Percentiles rank a stretch among this genome's conserved stretches.
Conservation (phyloP, 64 coral and sea anemone species). For the Hydrozoanthus tunicans region DNA sequence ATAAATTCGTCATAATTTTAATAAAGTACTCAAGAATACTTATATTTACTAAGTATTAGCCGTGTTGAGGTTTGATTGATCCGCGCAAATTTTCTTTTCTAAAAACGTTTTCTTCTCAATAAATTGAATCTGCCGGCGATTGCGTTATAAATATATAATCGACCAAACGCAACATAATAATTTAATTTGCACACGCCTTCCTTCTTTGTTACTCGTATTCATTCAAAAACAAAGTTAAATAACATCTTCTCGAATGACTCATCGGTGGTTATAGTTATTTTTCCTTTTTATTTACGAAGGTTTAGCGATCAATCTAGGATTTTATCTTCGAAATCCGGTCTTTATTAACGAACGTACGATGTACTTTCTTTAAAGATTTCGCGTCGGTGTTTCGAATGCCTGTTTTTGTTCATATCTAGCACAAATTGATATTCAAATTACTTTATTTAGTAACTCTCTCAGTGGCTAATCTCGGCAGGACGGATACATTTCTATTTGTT, state of each 20-base stretch:
- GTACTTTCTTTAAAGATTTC: background rate
- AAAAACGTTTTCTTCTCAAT: background rate
- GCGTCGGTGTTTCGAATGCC: background rate
- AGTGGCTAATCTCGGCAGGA: background rate
- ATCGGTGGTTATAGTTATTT: background rate
- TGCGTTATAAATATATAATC: constrained; percentile 40
- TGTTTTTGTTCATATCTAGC: constrained; percentile 15
- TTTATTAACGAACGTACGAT: background rate
- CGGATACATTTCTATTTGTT: background rate
- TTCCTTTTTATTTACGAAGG: background rate
- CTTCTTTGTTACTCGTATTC: background rate
- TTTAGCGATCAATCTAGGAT: too few species aligned
- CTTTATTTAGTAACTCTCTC: constrained; percentile 23
- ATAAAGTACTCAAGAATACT: constrained; percentile 3
- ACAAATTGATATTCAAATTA: constrained; percentile 11
- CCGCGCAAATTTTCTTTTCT: constrained; percentile 13
- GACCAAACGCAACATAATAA: background rate
- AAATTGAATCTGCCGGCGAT: constrained; percentile 10
- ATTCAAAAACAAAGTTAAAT: background rate
- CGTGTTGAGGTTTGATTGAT: constrained; percentile 12
- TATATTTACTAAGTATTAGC: background rate
- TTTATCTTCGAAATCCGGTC: too few species aligned
- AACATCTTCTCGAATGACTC: background rate
- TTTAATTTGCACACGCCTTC: background rate
- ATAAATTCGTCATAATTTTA: constrained; percentile 29